Evolutionary conservation across 2,888 invertebrate genomes (phyloP).

Genomic region (Drosophila koepferae): DNA sequence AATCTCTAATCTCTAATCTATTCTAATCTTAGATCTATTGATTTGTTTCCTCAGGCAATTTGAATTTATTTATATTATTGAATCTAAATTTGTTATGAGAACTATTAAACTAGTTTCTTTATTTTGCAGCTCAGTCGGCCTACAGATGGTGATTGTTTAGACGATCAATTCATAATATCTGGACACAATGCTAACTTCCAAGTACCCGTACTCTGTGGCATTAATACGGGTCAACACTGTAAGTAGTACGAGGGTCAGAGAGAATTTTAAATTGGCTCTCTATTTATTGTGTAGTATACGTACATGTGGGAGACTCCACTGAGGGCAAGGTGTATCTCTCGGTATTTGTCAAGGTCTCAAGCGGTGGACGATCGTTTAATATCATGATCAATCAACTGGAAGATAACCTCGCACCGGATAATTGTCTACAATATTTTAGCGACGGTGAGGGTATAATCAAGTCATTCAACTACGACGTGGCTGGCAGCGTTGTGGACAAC

Average conservation of each 20-base stretch:
- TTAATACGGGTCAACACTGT: slow-evolving; percentile 92
- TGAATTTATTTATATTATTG: neutral
- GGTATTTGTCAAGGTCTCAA: slow-evolving; percentile 87
- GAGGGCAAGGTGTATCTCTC: slow-evolving; percentile 88
- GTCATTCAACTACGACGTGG: slow-evolving; percentile 90
- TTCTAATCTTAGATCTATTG: too few species aligned
- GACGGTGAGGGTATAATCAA: slow-evolving; percentile 87
- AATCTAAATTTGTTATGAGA: too few species aligned
- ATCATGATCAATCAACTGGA: slow-evolving; percentile 87
- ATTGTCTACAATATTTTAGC: slow-evolving; percentile 89
- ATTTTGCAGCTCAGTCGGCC: slow-evolving; percentile 88
- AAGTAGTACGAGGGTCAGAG: slow-evolving; percentile 60
- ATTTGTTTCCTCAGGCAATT: neutral
- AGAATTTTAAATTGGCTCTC: neutral
- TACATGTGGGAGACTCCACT: slow-evolving; percentile 88
- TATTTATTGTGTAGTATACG: slow-evolving; percentile 87
- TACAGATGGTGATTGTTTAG: slow-evolving; percentile 88
- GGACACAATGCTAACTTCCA: slow-evolving; percentile 90
- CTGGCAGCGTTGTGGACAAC: slow-evolving; percentile 86
- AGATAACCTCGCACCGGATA: slow-evolving; percentile 86
- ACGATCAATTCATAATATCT: slow-evolving; percentile 89
- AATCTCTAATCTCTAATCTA: too few species aligned
- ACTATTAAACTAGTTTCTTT: neutral
- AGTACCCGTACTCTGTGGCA: slow-evolving; percentile 91
- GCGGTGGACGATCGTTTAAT: slow-evolving; percentile 87